Evolutionary conservation across 2,888 invertebrate genomes (phyloP), one percentile per base, ranked within the genome.

Genomic region (Microplitis deprimator): DNA sequence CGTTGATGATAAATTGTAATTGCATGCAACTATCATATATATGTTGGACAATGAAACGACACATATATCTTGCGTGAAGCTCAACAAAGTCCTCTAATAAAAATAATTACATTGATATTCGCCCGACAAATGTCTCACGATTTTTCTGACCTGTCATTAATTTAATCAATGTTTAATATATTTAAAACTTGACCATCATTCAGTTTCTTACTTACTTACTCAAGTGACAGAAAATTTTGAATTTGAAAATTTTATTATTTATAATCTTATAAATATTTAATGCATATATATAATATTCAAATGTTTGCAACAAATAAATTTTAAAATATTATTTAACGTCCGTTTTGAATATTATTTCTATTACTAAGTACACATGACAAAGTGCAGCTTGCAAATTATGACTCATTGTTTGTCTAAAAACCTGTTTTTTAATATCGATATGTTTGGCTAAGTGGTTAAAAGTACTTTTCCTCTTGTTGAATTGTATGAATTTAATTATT

Each of bases 41-140:
- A 50, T 50, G 13, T 5, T 13, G 8, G 50, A 13, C 50, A 50
- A 13, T 50, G 50, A 13, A 50, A 13, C 10, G 50, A 50, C 50
- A 50, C 29, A 29, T 29, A 20, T 50, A 13, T 50, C 50, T 50
- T 13, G 40, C 38, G 40, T 68, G 6, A 40, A 38, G n/a, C 40
- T 38, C 17, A 16, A 64, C 64, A 17, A 40, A 40, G 68, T 20
- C 29, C 29, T n/a, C n/a, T 40, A 39, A 68, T 68, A 8, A 40
- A 38, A 68, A 68, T 10, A 68, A 39, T 68, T 68, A 68, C 29
- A 64, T 38, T 38, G 40, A 38, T 40, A 40, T 16, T 39, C 38
- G 29, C n/a, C 38, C 38, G 50, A 68, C 29, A 67, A 67, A 29
- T 67, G 29, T 38, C 20, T 20, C 13, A 20, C 29, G 38, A 38